phyloP scores from a whole-genome alignment of 2,797 vertebrate genomes.

The Pipistrellus pygmaeus region DNA sequence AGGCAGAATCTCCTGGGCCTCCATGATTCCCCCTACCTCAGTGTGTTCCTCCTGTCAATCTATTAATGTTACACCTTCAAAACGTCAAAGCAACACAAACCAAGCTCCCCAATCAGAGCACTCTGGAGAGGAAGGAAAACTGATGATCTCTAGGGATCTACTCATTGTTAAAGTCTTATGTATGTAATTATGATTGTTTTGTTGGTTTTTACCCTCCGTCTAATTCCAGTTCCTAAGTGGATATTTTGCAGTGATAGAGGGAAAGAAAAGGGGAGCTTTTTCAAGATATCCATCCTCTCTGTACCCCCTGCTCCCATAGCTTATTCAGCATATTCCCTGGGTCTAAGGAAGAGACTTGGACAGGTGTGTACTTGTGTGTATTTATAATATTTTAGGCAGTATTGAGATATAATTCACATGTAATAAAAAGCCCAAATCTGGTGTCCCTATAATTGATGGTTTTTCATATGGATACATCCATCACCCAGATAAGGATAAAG shows the following conservation, averaged over 20 bases:
- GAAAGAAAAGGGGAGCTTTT: not conserved
- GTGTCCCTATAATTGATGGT: not conserved
- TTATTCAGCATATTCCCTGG: not conserved
- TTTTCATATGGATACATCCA: not conserved
- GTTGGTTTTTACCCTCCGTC: not conserved
- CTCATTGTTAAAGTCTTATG: not conserved
- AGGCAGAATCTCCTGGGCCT: not conserved
- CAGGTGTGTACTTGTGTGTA: fast-evolving
- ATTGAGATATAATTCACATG: not conserved
- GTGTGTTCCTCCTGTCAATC: not conserved
- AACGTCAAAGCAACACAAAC: not conserved
- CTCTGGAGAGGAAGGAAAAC: not conserved
- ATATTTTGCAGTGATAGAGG: not conserved
- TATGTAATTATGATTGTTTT: not conserved
- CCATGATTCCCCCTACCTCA: not conserved
- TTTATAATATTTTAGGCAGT: not conserved
- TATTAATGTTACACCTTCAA: constrained; percentile 4
- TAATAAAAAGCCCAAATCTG: not conserved
- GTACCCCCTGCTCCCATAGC: not conserved
- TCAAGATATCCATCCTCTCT: not conserved
- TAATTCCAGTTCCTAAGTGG: constrained; percentile 6
- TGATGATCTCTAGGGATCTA: not conserved
- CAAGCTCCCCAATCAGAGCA: not conserved
- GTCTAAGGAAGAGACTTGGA: not conserved
- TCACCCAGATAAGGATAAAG: not conserved